Evolutionary conservation across 2,113 vertebrate species (phyloP).

Genomic region (Zapornia atra): DNA sequence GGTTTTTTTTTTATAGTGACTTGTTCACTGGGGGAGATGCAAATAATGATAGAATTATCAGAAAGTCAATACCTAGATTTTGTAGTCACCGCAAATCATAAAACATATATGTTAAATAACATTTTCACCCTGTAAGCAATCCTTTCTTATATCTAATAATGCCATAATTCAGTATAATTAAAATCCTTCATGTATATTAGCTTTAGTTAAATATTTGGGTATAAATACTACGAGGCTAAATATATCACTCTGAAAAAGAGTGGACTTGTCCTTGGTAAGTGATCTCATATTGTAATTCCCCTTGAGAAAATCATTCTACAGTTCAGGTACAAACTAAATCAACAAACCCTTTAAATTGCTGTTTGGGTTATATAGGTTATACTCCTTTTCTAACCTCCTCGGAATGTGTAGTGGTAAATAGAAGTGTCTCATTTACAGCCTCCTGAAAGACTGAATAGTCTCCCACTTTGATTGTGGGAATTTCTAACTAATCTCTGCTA

Average conservation of each 20-base stretch:
- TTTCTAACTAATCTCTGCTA: background rate
- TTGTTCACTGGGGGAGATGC: background rate
- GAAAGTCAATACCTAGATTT: background rate
- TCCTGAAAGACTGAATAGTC: background rate
- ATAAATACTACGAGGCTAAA: background rate
- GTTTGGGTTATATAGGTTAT: slow-evolving; percentile 12
- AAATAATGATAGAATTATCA: background rate
- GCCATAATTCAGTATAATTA: background rate
- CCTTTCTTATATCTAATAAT: background rate
- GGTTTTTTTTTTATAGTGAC: background rate
- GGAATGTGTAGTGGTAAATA: background rate
- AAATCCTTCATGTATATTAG: background rate
- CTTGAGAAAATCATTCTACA: slow-evolving; percentile 33
- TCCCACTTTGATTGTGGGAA: background rate
- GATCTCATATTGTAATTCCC: slow-evolving; percentile 23
- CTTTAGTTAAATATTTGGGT: background rate
- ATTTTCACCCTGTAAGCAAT: background rate
- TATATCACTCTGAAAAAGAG: background rate
- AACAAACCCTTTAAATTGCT: slow-evolving; percentile 30
- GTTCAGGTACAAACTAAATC: slow-evolving; percentile 38
- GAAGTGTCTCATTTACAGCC: background rate
- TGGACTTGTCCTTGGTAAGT: background rate
- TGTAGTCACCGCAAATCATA: background rate
- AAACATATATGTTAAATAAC: background rate
- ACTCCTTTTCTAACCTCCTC: slow-evolving; percentile 15